Percentiles rank a stretch among this genome's conserved stretches.
Conservation (phyloP, 2,888 invertebrate genomes). For the Monopis laevigella region DNA sequence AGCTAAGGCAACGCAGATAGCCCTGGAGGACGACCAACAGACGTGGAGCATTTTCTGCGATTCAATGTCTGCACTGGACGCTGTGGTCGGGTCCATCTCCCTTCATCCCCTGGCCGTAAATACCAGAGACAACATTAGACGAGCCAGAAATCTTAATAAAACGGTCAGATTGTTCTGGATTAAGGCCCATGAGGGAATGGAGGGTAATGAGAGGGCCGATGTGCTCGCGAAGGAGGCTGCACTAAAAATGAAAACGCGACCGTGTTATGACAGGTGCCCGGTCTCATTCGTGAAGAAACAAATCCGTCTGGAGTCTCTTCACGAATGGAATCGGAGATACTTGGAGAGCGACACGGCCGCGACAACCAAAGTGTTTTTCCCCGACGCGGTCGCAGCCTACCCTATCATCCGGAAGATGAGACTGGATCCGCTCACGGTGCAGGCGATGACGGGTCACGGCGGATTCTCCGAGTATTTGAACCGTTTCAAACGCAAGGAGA, state of each 20-base stretch:
- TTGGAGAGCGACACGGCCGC: background rate
- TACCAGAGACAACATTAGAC: background rate
- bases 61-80: background rate
- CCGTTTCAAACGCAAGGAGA: background rate
- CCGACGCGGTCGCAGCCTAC: background rate
- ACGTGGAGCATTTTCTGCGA: background rate
- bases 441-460: background rate
- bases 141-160: background rate
- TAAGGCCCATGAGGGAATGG: too few species aligned
- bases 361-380: background rate
- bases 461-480: background rate
- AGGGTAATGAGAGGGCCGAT: too few species aligned
- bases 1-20: background rate
- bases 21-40: background rate
- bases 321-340: background rate
- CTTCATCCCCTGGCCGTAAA: background rate
- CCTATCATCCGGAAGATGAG: background rate
- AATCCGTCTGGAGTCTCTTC: background rate
- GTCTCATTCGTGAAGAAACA: background rate
- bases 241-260: too few species aligned
- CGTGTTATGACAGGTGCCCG: too few species aligned
- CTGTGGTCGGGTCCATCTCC: background rate
- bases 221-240: too few species aligned
- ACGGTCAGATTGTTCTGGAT: background rate
- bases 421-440: background rate